Conservation (phyloP, 2,113 vertebrate genomes). For the Jacana jacana region DNA sequence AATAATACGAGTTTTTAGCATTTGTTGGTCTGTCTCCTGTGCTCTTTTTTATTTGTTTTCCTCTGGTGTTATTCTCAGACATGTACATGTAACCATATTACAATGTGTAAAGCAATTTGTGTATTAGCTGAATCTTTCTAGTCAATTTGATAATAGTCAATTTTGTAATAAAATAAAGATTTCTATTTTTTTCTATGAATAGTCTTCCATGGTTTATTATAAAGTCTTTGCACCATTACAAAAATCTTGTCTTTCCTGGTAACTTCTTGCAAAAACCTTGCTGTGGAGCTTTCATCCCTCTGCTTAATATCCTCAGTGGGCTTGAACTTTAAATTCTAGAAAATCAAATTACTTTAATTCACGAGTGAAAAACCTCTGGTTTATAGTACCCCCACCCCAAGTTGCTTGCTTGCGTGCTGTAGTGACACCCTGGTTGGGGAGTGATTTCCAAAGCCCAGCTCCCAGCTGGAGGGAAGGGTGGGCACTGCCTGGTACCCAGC, state of each 20-base stretch:
- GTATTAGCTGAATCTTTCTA: neutral
- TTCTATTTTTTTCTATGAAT: neutral
- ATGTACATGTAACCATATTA: neutral
- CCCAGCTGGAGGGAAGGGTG: accelerated
- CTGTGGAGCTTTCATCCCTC: neutral
- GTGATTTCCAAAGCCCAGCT: neutral
- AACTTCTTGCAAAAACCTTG: neutral
- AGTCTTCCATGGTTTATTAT: neutral
- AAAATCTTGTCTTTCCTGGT: neutral
- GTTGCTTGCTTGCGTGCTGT: neutral
- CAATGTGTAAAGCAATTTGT: neutral
- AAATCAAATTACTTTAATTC: neutral
- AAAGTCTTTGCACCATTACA: neutral
- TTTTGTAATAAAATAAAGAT: constrained; percentile 43
- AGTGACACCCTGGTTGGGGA: neutral
- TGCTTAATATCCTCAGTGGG: neutral
- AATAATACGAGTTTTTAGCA: neutral
- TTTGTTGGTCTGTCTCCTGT: neutral
- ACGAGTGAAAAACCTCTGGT: neutral
- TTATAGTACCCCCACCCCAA: too few relatives aligned
- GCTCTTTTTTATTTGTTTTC: neutral
- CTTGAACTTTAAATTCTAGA: neutral
- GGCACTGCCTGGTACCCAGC: neutral
- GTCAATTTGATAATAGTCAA: neutral
- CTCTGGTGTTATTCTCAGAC: neutral